Base-by-base conservation (phyloP, 2,888 invertebrate species). In the Monochamus alternatus region DNA sequence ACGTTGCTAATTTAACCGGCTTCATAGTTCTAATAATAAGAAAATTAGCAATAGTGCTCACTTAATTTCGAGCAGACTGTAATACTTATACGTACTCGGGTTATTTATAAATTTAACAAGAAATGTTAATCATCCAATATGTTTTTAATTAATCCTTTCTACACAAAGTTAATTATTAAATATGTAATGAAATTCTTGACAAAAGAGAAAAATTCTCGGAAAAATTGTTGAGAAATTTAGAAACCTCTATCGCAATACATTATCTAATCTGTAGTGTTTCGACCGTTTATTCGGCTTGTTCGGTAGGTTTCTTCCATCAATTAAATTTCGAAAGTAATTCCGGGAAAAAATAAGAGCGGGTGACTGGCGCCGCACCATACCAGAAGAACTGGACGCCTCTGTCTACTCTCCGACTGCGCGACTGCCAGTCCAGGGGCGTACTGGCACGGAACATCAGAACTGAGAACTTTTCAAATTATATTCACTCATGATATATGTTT, bases 271-370 rank as follows among this genome's bases (percentile, higher is more conserved):
- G 1, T n/a, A 8, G 10, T 43, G 38, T n/a, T 58, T 22, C 10
- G 22, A 43, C 38, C 68, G 22, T 58, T 22, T 59, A 59, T 58
- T 59, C 58, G 43, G 43, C 66, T 67, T 55, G 32, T 30, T 66
- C 51, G 22, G n/a, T 47, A 32, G 68, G 68, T 68, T 58, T 68
- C 58, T 68, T 55, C 68, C 22, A 68, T 59, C 68, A 68, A 68
- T 68, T 68, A 74, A 68, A 75, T 76, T 73, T 77, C 63, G 77
- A 79, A 78, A 78, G 81, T 77, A 79, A 78, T 82, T 81, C 82
- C 74, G 31, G 68, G 82, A 83, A 81, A 75, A 78, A 65, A 73
- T 63, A 76, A 79, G 80, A 77, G 72, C 55, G 32, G 68, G 68
- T 59, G 68, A 68, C 58, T 68, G 68, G 68, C 76, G 78, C 67